A percentile compares a stretch with the other conserved stretches of the same genome.
These are phyloP conservation scores for Atherinosoma microstoma DNA, from an alignment of 2,797 vertebrate species.

Conservation along the genomic window DNA sequence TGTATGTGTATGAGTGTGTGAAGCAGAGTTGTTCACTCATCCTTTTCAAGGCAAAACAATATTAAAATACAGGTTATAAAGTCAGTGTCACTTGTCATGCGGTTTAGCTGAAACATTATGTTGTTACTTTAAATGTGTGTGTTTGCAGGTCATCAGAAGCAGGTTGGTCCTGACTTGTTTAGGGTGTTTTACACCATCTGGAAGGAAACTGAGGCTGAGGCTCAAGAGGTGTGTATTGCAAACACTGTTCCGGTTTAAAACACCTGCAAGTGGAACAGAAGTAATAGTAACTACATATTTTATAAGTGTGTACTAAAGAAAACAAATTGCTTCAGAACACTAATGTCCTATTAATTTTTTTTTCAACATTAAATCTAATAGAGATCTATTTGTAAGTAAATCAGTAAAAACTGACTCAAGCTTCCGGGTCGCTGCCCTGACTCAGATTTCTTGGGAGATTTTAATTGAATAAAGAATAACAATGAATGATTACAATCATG, in stretches of 20 bases:
- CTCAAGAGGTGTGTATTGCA: conserved; percentile 87
- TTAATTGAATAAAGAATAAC: neutral
- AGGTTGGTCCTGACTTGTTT: conserved; percentile 94
- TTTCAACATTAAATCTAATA: neutral
- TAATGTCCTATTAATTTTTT: neutral
- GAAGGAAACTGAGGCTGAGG: conserved; percentile 96
- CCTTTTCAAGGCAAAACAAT: conserved; percentile 10
- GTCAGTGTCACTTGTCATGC: neutral
- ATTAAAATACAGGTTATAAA: neutral
- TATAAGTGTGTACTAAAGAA: neutral
- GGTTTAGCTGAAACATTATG: neutral
- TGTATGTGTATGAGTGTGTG: neutral
- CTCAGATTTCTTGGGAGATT: too few relatives aligned
- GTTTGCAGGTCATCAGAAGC: conserved; percentile 92
- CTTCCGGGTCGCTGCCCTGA: too few relatives aligned
- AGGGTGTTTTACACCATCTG: conserved; percentile 95
- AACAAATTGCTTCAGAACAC: neutral
- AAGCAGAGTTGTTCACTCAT: conserved; percentile 2
- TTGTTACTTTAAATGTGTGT: conserved; percentile 7
- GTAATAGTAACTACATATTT: neutral
- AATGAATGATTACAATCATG: neutral
- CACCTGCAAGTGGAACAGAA: neutral
- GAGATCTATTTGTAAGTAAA: neutral
- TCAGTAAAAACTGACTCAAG: neutral
- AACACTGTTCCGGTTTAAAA: neutral